Evolutionary conservation across 1,140 invertebrate species (phyloP).

Genomic region (Aricia agestis): DNA sequence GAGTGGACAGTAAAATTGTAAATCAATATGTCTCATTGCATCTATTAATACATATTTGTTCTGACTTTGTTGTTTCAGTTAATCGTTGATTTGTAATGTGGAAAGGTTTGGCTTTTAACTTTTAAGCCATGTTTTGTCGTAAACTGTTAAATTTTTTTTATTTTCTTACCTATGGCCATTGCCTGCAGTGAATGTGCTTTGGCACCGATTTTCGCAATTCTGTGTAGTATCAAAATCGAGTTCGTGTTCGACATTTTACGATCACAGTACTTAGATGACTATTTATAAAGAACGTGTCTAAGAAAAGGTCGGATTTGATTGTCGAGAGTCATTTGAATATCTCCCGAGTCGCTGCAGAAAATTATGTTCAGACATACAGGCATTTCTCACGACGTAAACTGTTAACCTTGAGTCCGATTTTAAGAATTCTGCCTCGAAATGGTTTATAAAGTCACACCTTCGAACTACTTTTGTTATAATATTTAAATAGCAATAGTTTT

Average conservation of each 20-base stretch:
- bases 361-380: conserved; percentile 69
- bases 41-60: conserved; percentile 20
- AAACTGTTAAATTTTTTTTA: neutral
- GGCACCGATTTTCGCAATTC: conserved; percentile 57
- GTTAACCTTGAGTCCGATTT: conserved; percentile 56
- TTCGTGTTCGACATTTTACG: conserved; percentile 72
- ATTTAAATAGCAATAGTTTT: conserved; percentile 27
- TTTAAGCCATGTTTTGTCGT: neutral
- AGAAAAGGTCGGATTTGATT: conserved; percentile 75
- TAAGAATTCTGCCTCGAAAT: neutral
- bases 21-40: conserved; percentile 22
- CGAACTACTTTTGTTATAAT: conserved; percentile 17
- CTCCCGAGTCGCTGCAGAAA: conserved; percentile 66
- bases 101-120: neutral
- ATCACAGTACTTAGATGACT: conserved; percentile 69
- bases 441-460: neutral
- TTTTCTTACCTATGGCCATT: neutral
- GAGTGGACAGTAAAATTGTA: conserved; percentile 23
- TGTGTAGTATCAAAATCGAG: conserved; percentile 61
- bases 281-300: conserved; percentile 74
- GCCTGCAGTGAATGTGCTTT: conserved; percentile 27
- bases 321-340: conserved; percentile 72
- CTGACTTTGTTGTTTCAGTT: conserved; percentile 14
- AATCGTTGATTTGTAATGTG: conserved; percentile 7
- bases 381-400: conserved; percentile 68